A percentile compares a stretch with the other conserved stretches of the same genome.
These are phyloP conservation scores for Gasterosteus aculeatus DNA, from an alignment of 2,113 vertebrate genomes.

Conservation along the genomic window DNA sequence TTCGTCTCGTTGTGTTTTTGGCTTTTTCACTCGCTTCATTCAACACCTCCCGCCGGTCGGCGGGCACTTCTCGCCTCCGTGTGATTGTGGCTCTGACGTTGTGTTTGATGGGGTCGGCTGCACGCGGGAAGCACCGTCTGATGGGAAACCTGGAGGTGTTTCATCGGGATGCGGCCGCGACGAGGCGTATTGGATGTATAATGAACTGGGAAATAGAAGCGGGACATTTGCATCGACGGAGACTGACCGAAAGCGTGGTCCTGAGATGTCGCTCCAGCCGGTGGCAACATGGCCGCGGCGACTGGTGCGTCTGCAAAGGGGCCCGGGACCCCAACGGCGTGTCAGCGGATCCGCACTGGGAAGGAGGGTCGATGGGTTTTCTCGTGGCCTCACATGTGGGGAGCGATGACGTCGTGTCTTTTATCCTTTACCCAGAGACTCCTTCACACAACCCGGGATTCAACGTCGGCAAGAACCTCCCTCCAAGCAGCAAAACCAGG, in stretches of 20 bases:
- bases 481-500: background rate
- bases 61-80: background rate
- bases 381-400: no score
- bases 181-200: background rate
- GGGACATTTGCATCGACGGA: background rate
- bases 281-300: background rate
- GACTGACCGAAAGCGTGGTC: no score
- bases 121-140: background rate
- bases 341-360: background rate
- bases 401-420: no score
- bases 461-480: no score
- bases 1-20: background rate
- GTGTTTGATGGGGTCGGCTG: conserved; percentile 9
- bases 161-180: background rate
- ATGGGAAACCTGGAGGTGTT: conserved; percentile 7
- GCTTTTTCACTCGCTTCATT: background rate
- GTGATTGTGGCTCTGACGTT: conserved; percentile 14
- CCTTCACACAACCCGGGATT: no score
- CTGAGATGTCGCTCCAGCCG: background rate
- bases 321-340: background rate
- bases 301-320: background rate
- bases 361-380: no score
- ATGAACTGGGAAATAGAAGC: background rate
- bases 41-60: conserved; percentile 4
- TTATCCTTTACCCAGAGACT: no score